A percentile compares a stretch with the other conserved stretches of the same genome.
Evolutionary conservation across 30 jellyfish, hydroid and myxozoan genomes (phyloP).

Genomic region (Aurelia aurita): DNA sequence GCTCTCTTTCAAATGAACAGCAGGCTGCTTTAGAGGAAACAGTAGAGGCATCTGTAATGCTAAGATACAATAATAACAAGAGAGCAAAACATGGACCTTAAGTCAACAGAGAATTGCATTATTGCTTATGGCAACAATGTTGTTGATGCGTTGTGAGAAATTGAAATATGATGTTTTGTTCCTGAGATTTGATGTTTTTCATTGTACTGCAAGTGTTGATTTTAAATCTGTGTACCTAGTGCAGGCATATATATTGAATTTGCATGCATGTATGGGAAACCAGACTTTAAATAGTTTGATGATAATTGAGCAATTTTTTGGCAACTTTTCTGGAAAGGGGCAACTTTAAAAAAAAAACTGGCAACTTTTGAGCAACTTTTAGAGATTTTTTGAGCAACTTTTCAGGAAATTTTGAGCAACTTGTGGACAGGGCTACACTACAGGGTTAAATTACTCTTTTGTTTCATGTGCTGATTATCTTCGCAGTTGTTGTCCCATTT

Average conservation of each 20-base stretch:
- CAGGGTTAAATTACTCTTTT: no score
- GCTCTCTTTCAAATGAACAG: neutral
- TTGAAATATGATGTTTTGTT: neutral
- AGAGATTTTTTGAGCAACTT: no score
- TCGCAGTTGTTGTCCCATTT: no score
- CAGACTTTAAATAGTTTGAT: neutral
- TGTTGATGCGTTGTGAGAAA: neutral
- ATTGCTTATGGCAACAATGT: no score
- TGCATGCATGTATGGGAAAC: neutral
- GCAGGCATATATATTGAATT: slow-evolving; percentile 3
- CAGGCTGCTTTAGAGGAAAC: slow-evolving; percentile 1
- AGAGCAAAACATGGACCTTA: neutral
- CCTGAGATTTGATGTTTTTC: neutral
- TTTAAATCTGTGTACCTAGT: no score
- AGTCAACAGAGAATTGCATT: no score
- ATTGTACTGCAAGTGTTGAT: neutral
- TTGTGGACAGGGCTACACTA: no score
- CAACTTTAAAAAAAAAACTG: neutral
- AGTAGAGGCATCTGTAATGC: slow-evolving; percentile 5
- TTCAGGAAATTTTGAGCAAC: no score
- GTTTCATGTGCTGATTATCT: no score
- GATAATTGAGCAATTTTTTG: neutral
- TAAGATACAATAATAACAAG: neutral
- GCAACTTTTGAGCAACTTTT: no score
- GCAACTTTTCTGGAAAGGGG: neutral